phyloP scores from a whole-genome alignment of 2,888 invertebrate genomes.

The Stratiomys singularior region DNA sequence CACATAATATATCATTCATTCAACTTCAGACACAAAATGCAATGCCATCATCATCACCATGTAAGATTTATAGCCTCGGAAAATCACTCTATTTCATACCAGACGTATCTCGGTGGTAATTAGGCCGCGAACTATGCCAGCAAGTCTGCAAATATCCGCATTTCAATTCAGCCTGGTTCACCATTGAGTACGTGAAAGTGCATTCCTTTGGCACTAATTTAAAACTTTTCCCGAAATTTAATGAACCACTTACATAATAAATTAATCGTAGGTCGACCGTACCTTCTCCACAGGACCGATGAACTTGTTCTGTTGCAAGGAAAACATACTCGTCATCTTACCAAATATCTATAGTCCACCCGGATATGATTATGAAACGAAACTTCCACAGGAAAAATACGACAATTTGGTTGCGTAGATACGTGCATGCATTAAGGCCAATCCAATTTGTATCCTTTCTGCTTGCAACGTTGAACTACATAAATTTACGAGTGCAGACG shows the following conservation, averaged over 20 bases:
- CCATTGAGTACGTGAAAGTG: too few species aligned
- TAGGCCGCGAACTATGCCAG: too few species aligned
- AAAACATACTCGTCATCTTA: too few species aligned
- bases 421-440: not conserved
- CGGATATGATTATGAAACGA: not conserved
- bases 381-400: not conserved
- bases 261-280: not conserved
- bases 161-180: too few species aligned
- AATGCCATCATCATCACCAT: too few species aligned
- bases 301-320: not conserved
- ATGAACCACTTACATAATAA: conserved; percentile 8
- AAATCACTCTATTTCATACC: too few species aligned
- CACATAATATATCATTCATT: too few species aligned
- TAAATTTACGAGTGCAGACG: not conserved
- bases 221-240: conserved; percentile 6
- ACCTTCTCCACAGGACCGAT: not conserved
- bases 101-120: too few species aligned
- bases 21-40: too few species aligned
- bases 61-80: too few species aligned
- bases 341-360: too few species aligned
- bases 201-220: not conserved
- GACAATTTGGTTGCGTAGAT: not conserved
- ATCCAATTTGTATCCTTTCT: not conserved
- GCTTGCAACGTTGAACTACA: not conserved
- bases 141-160: too few species aligned